Evolutionary conservation across 1,140 invertebrate genomes (phyloP).

Genomic region (Micrasema longulum): DNA sequence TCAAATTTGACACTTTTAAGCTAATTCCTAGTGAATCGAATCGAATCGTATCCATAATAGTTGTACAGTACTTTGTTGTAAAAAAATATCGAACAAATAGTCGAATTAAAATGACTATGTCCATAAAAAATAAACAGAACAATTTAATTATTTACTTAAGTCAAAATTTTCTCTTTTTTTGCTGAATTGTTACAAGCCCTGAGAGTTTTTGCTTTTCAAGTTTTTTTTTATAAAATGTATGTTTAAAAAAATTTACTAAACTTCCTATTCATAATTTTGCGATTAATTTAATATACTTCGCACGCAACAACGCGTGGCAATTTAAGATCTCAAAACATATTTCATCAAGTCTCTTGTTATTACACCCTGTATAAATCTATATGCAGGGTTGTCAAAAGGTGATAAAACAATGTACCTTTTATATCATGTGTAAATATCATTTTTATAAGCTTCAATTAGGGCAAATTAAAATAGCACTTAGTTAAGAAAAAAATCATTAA

Average conservation of each 20-base stretch:
- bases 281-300: slow-evolving; percentile 7
- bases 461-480: background rate
- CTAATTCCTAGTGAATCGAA: too few species aligned
- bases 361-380: slow-evolving; percentile 3
- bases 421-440: slow-evolving; percentile 38
- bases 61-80: too few species aligned
- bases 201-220: background rate
- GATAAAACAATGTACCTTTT: slow-evolving; percentile 42
- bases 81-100: too few species aligned
- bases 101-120: background rate
- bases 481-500: background rate
- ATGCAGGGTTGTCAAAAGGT: slow-evolving; percentile 28
- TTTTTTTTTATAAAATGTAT: background rate
- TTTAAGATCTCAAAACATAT: slow-evolving; percentile 42
- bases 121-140: background rate
- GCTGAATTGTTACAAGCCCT: background rate
- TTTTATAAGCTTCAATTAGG: slow-evolving; percentile 1
- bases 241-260: too few species aligned
- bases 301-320: slow-evolving; percentile 7
- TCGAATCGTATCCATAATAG: too few species aligned
- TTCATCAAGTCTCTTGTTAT: slow-evolving; percentile 27
- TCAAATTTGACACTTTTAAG: too few species aligned
- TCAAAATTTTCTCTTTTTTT: too few species aligned
- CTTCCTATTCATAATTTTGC: too few species aligned
- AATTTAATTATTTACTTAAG: background rate